Evolutionary conservation across 2,888 invertebrate genomes (phyloP).

Genomic region (Thysanoteuthis rhombus): DNA sequence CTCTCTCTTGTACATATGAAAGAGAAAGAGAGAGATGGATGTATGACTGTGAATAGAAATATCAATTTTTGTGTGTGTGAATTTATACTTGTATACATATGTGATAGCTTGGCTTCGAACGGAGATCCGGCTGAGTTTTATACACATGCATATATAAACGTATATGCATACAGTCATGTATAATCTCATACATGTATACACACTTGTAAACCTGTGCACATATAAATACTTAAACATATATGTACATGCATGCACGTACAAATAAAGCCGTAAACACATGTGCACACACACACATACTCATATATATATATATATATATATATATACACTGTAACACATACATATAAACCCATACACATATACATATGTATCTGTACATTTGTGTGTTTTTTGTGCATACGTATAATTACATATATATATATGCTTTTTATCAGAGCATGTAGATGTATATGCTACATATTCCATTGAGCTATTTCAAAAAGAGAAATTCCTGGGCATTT

Average conservation of each 20-base stretch:
- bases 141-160: not conserved
- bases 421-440: no score
- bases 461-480: not conserved
- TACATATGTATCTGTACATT: not conserved
- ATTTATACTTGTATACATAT: not conserved
- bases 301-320: not conserved
- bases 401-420: no score
- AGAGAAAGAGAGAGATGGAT: not conserved
- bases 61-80: no score
- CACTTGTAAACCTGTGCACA: not conserved
- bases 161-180: not conserved
- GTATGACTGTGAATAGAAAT: not conserved
- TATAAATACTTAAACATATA: not conserved
- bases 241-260: not conserved
- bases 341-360: not conserved
- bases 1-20: not conserved
- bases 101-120: no score
- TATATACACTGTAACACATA: not conserved
- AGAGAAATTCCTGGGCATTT: not conserved
- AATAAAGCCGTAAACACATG: not conserved
- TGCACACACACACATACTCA: not conserved
- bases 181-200: not conserved
- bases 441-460: not conserved
- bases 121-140: not conserved
- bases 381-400: not conserved